These are phyloP conservation scores for Plecotus auritus DNA, from an alignment of 2,113 vertebrate genomes.

Conservation along the genomic window DNA sequence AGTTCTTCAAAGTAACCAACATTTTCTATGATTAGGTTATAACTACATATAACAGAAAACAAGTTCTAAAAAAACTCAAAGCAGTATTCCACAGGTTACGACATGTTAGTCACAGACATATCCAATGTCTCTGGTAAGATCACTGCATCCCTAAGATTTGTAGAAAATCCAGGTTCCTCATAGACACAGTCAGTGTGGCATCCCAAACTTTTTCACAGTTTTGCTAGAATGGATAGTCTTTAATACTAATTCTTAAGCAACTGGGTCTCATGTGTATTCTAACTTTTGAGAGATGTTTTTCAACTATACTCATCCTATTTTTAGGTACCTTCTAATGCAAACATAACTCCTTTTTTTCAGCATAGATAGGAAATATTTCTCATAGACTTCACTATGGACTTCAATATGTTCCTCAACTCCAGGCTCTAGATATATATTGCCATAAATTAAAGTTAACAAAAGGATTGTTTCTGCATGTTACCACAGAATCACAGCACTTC, in stretches of 20 bases:
- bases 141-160: not conserved
- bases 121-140: not conserved
- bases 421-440: not conserved
- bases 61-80: not conserved
- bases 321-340: not conserved
- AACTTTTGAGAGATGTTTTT: not conserved
- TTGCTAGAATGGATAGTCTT: not conserved
- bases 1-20: not conserved
- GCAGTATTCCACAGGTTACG: not conserved
- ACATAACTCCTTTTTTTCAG: not conserved
- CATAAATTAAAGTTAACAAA: not conserved
- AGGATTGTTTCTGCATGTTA: too few relatives aligned
- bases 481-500: not conserved
- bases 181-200: not conserved
- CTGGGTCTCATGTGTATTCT: not conserved
- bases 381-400: not conserved
- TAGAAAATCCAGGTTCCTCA: not conserved
- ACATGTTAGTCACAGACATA: not conserved
- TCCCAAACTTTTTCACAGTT: not conserved
- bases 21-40: not conserved
- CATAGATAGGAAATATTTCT: not conserved
- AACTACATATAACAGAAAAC: not conserved
- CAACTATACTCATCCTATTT: not conserved
- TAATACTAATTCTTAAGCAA: not conserved
- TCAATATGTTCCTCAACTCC: not conserved